Evolutionary conservation across 1,140 invertebrate species (phyloP), one percentile per base, ranked within the genome.

Genomic region (Danaus plexippus): DNA sequence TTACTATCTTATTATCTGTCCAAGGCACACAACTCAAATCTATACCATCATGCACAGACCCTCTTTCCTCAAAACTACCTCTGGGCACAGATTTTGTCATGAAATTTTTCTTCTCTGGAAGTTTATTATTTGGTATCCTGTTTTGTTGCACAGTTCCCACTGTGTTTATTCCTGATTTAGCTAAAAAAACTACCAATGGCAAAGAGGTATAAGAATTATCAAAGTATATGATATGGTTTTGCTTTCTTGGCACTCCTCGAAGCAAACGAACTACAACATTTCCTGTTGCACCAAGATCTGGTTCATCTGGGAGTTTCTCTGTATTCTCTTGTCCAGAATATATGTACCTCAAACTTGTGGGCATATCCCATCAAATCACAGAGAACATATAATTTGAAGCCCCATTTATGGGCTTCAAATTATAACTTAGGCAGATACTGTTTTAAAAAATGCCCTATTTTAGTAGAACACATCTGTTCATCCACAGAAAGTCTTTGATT

Each of bases 361-460:
- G 66, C 66, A 66, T 59, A 71, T 41, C 66, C 66, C 11, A 47
- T 55, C 11, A 71, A 44, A 67, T 63, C 59, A 64, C 69, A 74
- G 5, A 77, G 52, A 50, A 78, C 71, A 69, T 62, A 77, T 43
- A 81, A 59, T 66, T 82, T 80, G 53, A 68, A 82, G 5, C 71
- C 77, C 74, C 68, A 81, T 66, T 77, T 80, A 47, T 78, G 61
- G 48, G 50, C 52, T 42, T 59, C 59, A n/a, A n/a, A n/a, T n/a
- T n/a, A n/a, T n/a, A n/a, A n/a, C n/a, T 63, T 57, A 47, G 54
- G 54, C 52, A 65, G 53, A 59, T 61, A 61, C 9, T 65, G 63
- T 40, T 61, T 56, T 13, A 60, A 18, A 55, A 56, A 56, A 52
- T 56, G 53, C 41, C 40, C 50, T 63, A 66, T 52, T 62, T 66